Conservation (phyloP, 2,888 invertebrate species). For the Lepidonotus clava region DNA sequence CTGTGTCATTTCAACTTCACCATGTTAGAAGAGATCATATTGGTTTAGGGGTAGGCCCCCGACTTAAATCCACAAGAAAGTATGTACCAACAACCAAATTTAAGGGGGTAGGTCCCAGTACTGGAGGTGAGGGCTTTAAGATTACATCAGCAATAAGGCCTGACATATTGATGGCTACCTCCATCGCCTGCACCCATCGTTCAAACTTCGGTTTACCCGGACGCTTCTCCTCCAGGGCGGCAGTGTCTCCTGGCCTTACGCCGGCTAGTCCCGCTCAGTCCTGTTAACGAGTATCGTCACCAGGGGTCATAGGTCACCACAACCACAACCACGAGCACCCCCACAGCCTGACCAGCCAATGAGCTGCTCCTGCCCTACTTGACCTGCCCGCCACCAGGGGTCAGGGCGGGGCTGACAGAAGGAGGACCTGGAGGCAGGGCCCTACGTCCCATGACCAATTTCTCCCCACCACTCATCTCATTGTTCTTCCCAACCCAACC, state of each 20-base stretch:
- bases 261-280: conserved; percentile 25
- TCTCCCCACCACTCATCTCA: not conserved
- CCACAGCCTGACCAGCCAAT: not conserved
- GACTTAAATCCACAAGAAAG: too few relatives aligned
- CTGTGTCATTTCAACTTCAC: too few relatives aligned
- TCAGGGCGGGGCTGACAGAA: not conserved
- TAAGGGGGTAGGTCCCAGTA: too few relatives aligned
- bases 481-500: not conserved
- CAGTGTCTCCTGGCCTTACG: conserved; percentile 1
- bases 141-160: conserved; percentile 24
- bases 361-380: not conserved
- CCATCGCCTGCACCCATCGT: not conserved
- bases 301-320: too few relatives aligned
- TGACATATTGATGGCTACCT: not conserved
- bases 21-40: too few relatives aligned
- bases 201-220: not conserved
- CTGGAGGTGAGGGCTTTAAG: too few relatives aligned
- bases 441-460: not conserved
- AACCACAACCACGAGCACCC: too few relatives aligned
- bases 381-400: not conserved
- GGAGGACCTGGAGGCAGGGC: not conserved
- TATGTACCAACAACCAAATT: too few relatives aligned
- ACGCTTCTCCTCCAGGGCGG: not conserved
- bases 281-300: conserved; percentile 25
- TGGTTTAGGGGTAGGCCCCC: too few relatives aligned